Percentiles rank a stretch among this genome's conserved stretches.
Evolutionary conservation across 2,888 invertebrate genomes (phyloP).

Genomic region (Euclidia mi): DNA sequence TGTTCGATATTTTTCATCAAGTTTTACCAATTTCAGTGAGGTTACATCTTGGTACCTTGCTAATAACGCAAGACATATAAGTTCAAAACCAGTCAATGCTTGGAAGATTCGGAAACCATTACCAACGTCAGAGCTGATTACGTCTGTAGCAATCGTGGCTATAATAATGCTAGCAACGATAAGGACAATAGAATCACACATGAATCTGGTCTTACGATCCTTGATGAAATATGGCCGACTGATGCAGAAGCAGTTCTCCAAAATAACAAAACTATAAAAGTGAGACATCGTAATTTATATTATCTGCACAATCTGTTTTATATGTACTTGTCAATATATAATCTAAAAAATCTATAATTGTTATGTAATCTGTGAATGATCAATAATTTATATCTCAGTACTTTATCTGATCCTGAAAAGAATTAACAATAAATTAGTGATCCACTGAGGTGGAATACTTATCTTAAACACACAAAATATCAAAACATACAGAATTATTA

Average conservation of each 20-base stretch:
- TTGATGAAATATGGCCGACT: slow-evolving; percentile 68
- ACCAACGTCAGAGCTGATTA: slow-evolving; percentile 36
- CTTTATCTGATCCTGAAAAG: no score
- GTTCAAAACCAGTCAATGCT: slow-evolving; percentile 53
- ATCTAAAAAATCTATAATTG: no score
- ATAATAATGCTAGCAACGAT: slow-evolving; percentile 31
- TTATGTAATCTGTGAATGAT: no score
- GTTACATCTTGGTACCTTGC: slow-evolving; percentile 52
- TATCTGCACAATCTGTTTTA: neutral
- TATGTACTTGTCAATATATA: no score
- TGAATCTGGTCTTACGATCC: slow-evolving; percentile 34
- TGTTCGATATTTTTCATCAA: slow-evolving; percentile 67
- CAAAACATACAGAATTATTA: no score
- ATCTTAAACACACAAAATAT: no score
- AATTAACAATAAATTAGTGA: no score
- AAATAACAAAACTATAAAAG: slow-evolving; percentile 58
- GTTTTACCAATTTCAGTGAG: slow-evolving; percentile 55
- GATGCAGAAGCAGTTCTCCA: slow-evolving; percentile 70
- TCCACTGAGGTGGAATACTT: no score
- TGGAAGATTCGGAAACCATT: slow-evolving; percentile 49
- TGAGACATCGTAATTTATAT: slow-evolving; percentile 30
- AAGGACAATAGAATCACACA: slow-evolving; percentile 59
- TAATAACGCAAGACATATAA: slow-evolving; percentile 44
- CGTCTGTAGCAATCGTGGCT: slow-evolving; percentile 45
- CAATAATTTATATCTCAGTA: no score